Base-by-base conservation (phyloP, 1,140 invertebrate species). In the Bombus turneri region DNA sequence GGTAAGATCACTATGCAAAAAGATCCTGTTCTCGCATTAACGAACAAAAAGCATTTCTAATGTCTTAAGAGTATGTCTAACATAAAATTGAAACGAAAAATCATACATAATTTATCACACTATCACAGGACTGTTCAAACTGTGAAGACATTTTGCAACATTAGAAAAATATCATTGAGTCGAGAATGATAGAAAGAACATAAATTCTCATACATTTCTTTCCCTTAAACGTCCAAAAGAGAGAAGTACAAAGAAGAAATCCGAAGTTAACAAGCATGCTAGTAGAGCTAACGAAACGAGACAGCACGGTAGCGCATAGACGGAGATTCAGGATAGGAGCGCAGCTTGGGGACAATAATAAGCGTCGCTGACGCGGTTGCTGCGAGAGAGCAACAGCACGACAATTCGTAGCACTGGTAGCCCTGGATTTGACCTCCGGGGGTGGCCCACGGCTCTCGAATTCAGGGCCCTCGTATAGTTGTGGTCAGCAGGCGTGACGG, bases 401-500 rank as follows among this genome's bases (percentile, higher is more conserved):
- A 41, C 53, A 78, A 86, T 77, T 83, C 79, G 85, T 86, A 68
- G 80, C 69, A 37, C 69, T 71, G 34, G 72, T 75, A 82, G 62
- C 39, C 22, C 47, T 57, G 79, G 53, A 69, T 66, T 62, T 57
- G 31, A 72, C 34, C 57, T 64, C 72, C 81, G 76, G 85, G 85
- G 88, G 84, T 92, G 90, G 86, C 86, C 88, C 85, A 78, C 71
- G 73, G 18, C 18, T 8, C 81, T 25, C 71, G 85, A 76, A 87
- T 79, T 22, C 79, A 81, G 91, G 83, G 82, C 88, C 91, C 93
- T 94, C 93, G 91, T 94, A 93, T 93, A 94, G 94, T 92, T 94
- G 93, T 92, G 94, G 94, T 94, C 93, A 94, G 93, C 93, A 93
- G 93, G 92, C 94, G 94, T 94, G 94, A 95, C 94, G 94, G 91